Base-by-base conservation (phyloP, 2,113 vertebrate species). In the Anolis carolinensis region DNA sequence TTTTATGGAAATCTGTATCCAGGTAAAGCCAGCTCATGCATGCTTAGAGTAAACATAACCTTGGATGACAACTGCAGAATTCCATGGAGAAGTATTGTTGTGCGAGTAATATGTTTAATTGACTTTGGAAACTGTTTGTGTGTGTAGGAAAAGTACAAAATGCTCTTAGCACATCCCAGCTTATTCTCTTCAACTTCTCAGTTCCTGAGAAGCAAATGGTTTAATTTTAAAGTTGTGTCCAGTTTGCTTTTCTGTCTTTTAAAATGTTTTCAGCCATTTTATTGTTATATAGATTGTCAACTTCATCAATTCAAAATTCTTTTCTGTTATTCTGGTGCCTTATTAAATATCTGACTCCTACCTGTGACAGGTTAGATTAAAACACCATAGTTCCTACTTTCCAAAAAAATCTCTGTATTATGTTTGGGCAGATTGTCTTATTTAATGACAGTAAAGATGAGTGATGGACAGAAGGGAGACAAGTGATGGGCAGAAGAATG, bases 21-120 rank as follows among this genome's bases (percentile, higher is more conserved):
- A 91, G 93, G 74, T 81, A 44, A 86, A 93, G 86, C 88, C 91
- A 80, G 73, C 87, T 7, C 1, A 80, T 71, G 27, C 44, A 59
- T 92, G 76, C 50, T 44, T 81, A 5, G 82, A 91, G 78, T 82
- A 83, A 82, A 4, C 34, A 23, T 71, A 90, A 85, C 91, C 87
- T 87, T 89, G 82, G 50, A 70, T 87, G 81, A 83, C 27, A 88
- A 86, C 81, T 86, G n/a, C 84, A 82, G 78, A 84, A 52, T 11
- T 86, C 23, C 36, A 32, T 79, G 20, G 83, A 89, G 88, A 74
- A 67, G 39, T 86, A 0, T 76, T 13, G 36, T 63, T 65, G 23
- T 0, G 48, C 76, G 65, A 85, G 74, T 76, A 82, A 67, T 85
- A 81, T 44, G 82, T 94, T 87, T 91, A 91, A 84, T 90, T 92